These are phyloP conservation scores for Megaceryle alcyon DNA, from an alignment of 2,797 vertebrate species.

Conservation along the genomic window DNA sequence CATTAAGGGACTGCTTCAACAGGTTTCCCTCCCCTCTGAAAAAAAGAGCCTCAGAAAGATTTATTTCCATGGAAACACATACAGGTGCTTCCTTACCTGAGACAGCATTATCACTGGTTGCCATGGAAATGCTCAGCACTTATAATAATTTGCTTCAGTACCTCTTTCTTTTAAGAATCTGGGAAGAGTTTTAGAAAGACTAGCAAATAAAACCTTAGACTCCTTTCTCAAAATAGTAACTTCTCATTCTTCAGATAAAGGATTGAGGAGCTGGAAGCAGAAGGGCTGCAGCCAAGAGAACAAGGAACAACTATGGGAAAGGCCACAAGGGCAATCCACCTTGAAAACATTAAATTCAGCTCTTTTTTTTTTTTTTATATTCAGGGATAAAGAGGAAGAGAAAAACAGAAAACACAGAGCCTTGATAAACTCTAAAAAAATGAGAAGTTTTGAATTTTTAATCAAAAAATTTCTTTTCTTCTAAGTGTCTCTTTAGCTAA, in stretches of 20 bases:
- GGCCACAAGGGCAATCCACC: neutral
- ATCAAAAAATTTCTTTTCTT: neutral
- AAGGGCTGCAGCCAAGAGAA: neutral
- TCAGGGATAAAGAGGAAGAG: neutral
- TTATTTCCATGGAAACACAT: conserved; percentile 47
- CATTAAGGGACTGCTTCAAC: neutral
- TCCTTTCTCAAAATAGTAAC: neutral
- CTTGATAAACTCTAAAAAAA: neutral
- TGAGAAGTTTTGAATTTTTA: neutral
- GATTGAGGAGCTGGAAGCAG: neutral
- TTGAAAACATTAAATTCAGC: neutral
- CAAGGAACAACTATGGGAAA: neutral
- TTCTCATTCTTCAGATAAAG: neutral
- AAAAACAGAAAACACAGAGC: neutral
- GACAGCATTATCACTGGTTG: neutral
- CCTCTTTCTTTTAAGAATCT: neutral
- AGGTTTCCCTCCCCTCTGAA: neutral
- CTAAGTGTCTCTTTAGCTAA: neutral
- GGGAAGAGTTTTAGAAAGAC: neutral
- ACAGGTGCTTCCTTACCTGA: conserved; percentile 33
- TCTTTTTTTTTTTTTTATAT: neutral
- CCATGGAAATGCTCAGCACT: conserved; percentile 5
- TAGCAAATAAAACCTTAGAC: neutral
- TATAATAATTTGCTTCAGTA: neutral
- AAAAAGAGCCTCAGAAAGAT: conserved; percentile 18